Percentiles rank a stretch among this genome's conserved stretches.
phyloP scores from a whole-genome alignment of 2,888 invertebrate genomes.

The Galerucella calmariensis region DNA sequence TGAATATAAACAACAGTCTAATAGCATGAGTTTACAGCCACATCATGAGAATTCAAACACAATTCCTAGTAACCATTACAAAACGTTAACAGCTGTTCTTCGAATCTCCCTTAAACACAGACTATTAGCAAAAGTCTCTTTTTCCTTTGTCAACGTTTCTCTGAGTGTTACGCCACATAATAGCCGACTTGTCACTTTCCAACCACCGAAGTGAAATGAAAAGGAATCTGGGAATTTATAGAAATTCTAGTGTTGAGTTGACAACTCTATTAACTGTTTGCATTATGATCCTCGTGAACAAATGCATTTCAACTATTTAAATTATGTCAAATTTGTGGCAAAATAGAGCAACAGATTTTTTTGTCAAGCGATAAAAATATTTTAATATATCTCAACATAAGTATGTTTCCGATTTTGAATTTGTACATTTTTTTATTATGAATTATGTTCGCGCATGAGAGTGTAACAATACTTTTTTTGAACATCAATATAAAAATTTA shows the following conservation, averaged over 20 bases:
- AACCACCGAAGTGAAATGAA: conserved; percentile 39
- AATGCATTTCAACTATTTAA: conserved; percentile 37
- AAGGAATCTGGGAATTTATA: conserved; percentile 36
- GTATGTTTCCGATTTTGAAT: no score
- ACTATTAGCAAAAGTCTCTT: conserved; percentile 53
- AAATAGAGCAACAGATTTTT: neutral
- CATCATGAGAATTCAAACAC: neutral
- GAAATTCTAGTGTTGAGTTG: conserved; percentile 35
- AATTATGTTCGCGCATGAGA: no score
- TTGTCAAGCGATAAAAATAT: neutral
- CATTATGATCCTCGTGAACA: conserved; percentile 34
- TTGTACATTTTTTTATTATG: no score
- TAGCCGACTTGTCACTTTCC: conserved; percentile 40
- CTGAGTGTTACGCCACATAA: conserved; percentile 41
- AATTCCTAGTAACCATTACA: neutral
- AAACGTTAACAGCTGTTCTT: conserved; percentile 44
- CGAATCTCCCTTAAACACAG: conserved; percentile 51
- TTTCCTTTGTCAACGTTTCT: conserved; percentile 46
- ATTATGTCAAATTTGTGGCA: conserved; percentile 34
- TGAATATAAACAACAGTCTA: neutral
- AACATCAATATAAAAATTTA: no score
- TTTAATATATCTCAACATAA: neutral
- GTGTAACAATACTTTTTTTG: no score
- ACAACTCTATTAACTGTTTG: conserved; percentile 41
- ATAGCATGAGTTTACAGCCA: neutral